Base-by-base conservation (phyloP, 2,797 vertebrate genomes). In the Miichthys miiuy region DNA sequence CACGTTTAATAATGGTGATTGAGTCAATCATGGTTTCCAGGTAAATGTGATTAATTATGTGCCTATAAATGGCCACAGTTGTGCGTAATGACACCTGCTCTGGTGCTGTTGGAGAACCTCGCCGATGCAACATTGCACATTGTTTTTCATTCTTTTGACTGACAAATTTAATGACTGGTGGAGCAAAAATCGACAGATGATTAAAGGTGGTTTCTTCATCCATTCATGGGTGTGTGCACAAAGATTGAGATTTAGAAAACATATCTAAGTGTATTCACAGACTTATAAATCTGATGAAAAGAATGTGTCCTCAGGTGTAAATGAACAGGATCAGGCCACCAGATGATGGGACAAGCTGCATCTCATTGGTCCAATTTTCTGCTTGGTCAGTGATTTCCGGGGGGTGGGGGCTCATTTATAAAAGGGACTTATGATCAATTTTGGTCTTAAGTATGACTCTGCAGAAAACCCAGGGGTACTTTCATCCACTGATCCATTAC, bases 281-380 rank as follows among this genome's bases (percentile, higher is more conserved):
- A 18, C 12, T 38, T n/a, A 12, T 25, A 12, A 57, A 34, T 38
- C 17, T n/a, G 30, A 38, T 12, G 13, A 13, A 54, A 54, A 14
- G 1, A 44, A 51, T 17, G 5, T 42, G 38, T 5, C 9, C 6
- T 17, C 17, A 30, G 11, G 17, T 48, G 12, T 60, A 41, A 14
- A 14, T 3, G 13, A 16, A 18, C 34, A 38, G 34, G 34, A 38
- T n/a, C 6, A n/a, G 50, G 10, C 6, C 17, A 68, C 17, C 38
- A 47, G 18, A 46, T 6, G 12, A 55, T 16, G 20, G 17, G 17
- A 21, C 54, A 4, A 21, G 23, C 18, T 57, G 25, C 0, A 4
- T 27, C 44, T 70, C 44, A 48, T 21, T 21, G 12, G 38, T 66
- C 20, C 60, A 69, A 73, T 73, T 66, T 67, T 30, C 20, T 56